Evolutionary conservation across 1,140 invertebrate genomes (phyloP).

Genomic region (Glossosoma conforme): DNA sequence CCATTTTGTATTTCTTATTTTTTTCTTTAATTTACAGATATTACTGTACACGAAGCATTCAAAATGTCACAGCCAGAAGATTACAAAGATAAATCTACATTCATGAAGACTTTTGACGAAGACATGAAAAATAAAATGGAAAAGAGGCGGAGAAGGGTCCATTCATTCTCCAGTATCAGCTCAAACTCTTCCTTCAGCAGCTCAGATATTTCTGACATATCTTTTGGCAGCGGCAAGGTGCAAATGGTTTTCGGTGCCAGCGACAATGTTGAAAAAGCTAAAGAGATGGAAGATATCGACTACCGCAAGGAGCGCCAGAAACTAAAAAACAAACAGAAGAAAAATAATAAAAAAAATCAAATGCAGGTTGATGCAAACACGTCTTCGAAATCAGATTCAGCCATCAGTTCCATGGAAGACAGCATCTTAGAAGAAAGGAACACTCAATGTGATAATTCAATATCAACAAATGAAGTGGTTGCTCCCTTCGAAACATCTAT

Average conservation of each 20-base stretch:
- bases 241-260: constrained; percentile 15
- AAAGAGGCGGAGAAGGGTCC: constrained; percentile 10
- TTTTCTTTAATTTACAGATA: constrained; percentile 36
- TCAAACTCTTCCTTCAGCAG: constrained; percentile 12
- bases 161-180: constrained; percentile 15
- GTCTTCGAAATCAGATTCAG: constrained; percentile 20
- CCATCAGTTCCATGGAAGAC: constrained; percentile 26
- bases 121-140: constrained; percentile 23
- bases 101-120: constrained; percentile 49
- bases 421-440: constrained; percentile 18
- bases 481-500: no score
- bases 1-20: neutral
- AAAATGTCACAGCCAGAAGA: constrained; percentile 41
- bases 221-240: constrained; percentile 7
- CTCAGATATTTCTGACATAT: constrained; percentile 7
- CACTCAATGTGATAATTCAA: constrained; percentile 4
- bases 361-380: constrained; percentile 15
- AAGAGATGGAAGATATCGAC: constrained; percentile 15
- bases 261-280: constrained; percentile 5
- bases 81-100: constrained; percentile 45
- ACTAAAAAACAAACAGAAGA: constrained; percentile 8
- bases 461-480: no score
- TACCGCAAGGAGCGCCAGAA: neutral
- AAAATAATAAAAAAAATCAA: constrained; percentile 8
- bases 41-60: constrained; percentile 46